Percentiles rank a stretch among this genome's conserved stretches.
These are phyloP conservation scores for Phrixothrix hirtus DNA, from an alignment of 2,888 invertebrate species.

Conservation along the genomic window DNA sequence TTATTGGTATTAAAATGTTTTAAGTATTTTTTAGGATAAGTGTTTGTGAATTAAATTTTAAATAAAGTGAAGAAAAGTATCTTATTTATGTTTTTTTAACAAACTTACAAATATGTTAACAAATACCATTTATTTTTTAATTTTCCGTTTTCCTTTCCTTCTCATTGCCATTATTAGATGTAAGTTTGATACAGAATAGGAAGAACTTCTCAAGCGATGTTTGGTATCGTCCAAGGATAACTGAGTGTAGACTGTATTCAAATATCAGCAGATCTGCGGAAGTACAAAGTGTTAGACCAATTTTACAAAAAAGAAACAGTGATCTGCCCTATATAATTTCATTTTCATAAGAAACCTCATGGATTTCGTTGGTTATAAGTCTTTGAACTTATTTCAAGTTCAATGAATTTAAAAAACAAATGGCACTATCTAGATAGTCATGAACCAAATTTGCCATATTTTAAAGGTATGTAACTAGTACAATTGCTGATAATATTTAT, in stretches of 20 bases:
- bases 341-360: slow-evolving; percentile 3
- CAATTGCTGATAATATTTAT: slow-evolving; percentile 19
- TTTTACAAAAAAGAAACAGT: slow-evolving; percentile 26
- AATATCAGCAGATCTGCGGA: slow-evolving; percentile 28
- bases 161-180: slow-evolving; percentile 16
- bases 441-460: slow-evolving; percentile 29
- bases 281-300: slow-evolving; percentile 31
- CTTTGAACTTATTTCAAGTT: background rate
- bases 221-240: slow-evolving; percentile 16
- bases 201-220: slow-evolving; percentile 14
- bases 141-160: slow-evolving; percentile 17
- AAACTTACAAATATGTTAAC: slow-evolving; percentile 23
- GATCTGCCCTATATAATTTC: slow-evolving; percentile 19
- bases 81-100: too few relatives aligned
- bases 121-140: slow-evolving; percentile 24
- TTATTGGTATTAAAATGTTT: slow-evolving; percentile 18
- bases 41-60: slow-evolving; percentile 15
- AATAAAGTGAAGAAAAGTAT: slow-evolving; percentile 8
- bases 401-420: background rate
- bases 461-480: slow-evolving; percentile 14
- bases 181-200: slow-evolving; percentile 29
- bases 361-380: too few relatives aligned
- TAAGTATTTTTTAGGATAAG: slow-evolving; percentile 18
- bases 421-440: slow-evolving; percentile 29
- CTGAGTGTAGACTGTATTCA: slow-evolving; percentile 18